Percentiles rank a stretch among this genome's conserved stretches.
These are phyloP conservation scores for Lamellibrachia luymesi DNA, from an alignment of 1,140 invertebrate genomes.

Conservation along the genomic window DNA sequence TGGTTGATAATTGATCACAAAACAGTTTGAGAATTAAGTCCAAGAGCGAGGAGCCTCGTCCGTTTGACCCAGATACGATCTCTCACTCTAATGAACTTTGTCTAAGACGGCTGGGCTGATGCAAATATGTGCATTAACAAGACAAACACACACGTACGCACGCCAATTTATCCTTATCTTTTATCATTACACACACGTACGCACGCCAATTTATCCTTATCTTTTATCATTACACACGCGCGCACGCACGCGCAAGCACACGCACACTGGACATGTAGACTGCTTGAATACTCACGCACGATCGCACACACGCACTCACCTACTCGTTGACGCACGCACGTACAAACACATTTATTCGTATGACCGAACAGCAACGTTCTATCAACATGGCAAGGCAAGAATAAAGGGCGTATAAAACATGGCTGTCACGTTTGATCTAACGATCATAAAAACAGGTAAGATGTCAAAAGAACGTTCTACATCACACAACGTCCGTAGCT, in stretches of 20 bases:
- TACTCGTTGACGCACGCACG: background rate
- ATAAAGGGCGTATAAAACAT: background rate
- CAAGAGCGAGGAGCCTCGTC: too few relatives aligned
- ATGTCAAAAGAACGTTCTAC: background rate
- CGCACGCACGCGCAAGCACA: background rate
- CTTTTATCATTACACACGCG: background rate
- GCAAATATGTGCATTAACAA: background rate
- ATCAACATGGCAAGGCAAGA: background rate
- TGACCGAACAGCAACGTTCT: background rate
- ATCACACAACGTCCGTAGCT: background rate
- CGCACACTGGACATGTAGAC: background rate
- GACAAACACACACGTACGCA: background rate
- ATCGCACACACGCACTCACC: background rate
- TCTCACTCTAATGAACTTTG: too few relatives aligned
- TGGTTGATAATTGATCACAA: too few relatives aligned
- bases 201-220: background rate
- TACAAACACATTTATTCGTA: background rate
- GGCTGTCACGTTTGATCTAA: background rate
- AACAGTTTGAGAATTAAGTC: too few relatives aligned
- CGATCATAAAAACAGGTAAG: background rate
- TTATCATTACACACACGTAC: background rate
- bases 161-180: too few relatives aligned
- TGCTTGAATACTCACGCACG: background rate
- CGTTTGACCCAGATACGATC: too few relatives aligned
- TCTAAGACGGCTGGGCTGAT: too few relatives aligned